phyloP scores from a whole-genome alignment of 1,140 invertebrate species.

The Drosophila truncata region DNA sequence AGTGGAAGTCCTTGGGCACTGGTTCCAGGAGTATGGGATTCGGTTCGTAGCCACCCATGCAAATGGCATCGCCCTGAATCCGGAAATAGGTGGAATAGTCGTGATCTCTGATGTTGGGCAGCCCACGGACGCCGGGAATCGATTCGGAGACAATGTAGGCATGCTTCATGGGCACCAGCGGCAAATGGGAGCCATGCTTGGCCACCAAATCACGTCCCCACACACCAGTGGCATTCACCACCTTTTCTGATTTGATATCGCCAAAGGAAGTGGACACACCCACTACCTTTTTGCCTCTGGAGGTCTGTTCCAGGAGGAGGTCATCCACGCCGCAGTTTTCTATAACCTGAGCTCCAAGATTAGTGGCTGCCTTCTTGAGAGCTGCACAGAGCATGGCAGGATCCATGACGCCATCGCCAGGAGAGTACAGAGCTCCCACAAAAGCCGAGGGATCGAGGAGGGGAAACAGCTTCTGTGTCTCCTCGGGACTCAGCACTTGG shows the following conservation, averaged over 20 bases:
- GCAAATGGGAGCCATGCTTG: slow-evolving; percentile 90
- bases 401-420: slow-evolving; percentile 93
- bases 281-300: slow-evolving; percentile 88
- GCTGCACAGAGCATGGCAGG: slow-evolving; percentile 92
- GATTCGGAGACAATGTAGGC: slow-evolving; percentile 94
- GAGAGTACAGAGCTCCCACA: slow-evolving; percentile 91
- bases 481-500: slow-evolving; percentile 89
- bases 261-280: slow-evolving; percentile 90
- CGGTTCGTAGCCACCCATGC: slow-evolving; percentile 94
- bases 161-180: slow-evolving; percentile 94
- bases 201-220: slow-evolving; percentile 92
- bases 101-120: slow-evolving; percentile 94
- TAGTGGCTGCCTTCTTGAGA: slow-evolving; percentile 89
- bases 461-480: slow-evolving; percentile 92
- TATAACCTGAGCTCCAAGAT: slow-evolving; percentile 90
- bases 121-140: slow-evolving; percentile 89
- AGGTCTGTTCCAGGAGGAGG: slow-evolving; percentile 86
- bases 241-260: slow-evolving; percentile 88
- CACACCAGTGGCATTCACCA: slow-evolving; percentile 91
- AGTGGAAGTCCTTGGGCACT: slow-evolving; percentile 91
- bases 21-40: slow-evolving; percentile 94
- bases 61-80: slow-evolving; percentile 92
- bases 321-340: slow-evolving; percentile 92
- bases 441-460: slow-evolving; percentile 91
- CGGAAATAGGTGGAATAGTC: slow-evolving; percentile 94